Conservation (phyloP, 2,113 vertebrate species). For the Megaceryle torquata region DNA sequence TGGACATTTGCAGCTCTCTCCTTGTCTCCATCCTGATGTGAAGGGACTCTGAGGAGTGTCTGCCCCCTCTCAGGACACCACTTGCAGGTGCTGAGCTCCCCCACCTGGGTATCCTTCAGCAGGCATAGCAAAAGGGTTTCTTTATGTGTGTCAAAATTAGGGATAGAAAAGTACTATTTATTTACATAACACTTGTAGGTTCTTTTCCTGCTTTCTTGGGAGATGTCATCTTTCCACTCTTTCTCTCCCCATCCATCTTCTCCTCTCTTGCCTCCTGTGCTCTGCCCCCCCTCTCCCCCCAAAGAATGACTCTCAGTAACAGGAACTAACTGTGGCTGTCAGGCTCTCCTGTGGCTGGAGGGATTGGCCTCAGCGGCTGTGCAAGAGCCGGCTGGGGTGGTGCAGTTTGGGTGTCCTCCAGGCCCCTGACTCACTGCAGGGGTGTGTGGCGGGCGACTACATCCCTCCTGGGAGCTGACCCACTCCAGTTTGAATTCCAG, state of each 20-base stretch:
- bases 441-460: fast-evolving
- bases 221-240: fast-evolving
- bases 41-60: not conserved
- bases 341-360: not conserved
- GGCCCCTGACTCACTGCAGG: not conserved
- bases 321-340: not conserved
- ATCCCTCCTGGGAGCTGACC: not conserved
- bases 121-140: not conserved
- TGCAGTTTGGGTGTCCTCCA: not conserved
- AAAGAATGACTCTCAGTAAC: fast-evolving
- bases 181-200: not conserved
- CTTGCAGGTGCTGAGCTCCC: not conserved
- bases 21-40: fast-evolving
- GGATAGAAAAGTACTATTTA: not conserved
- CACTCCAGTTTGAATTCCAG: not conserved
- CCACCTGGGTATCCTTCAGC: not conserved
- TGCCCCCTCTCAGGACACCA: fast-evolving
- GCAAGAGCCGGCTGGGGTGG: fast-evolving
- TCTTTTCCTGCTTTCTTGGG: not conserved
- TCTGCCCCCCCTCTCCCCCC: fast-evolving
- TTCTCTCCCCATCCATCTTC: fast-evolving
- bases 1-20: not conserved
- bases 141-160: not conserved
- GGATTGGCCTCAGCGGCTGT: not conserved
- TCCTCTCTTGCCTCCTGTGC: not conserved